Evolutionary conservation across 37 sponge, comb jelly and placozoan species (phyloP).

Genomic region (Amphimedon queenslandica): DNA sequence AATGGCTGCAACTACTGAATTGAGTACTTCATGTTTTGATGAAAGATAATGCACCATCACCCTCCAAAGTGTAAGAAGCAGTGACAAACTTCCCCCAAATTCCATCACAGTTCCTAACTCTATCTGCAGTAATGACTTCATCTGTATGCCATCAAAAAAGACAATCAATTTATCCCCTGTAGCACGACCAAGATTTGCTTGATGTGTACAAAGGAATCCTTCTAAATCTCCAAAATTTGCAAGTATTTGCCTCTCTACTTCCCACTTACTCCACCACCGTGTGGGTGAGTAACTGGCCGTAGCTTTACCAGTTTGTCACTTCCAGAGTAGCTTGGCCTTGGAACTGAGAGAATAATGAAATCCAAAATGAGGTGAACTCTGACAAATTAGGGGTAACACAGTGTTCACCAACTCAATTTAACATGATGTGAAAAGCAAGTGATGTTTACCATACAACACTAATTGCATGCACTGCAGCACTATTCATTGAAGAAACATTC

Average conservation of each 20-base stretch:
- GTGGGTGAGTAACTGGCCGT: slow-evolving; percentile 39
- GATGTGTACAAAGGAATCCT: background rate
- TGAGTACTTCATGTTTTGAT: too few species aligned
- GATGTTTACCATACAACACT: slow-evolving; percentile 31
- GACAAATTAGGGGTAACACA: slow-evolving; percentile 15
- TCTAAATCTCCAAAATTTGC: slow-evolving; percentile 35
- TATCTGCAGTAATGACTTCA: background rate
- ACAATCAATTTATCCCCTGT: background rate
- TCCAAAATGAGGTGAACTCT: slow-evolving; percentile 29
- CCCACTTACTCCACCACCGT: slow-evolving; percentile 61
- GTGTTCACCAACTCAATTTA: slow-evolving; percentile 41
- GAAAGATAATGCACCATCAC: background rate
- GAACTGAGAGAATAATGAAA: slow-evolving; percentile 38
- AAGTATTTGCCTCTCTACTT: slow-evolving; percentile 23
- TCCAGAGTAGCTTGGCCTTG: slow-evolving; percentile 38
- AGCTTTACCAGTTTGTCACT: slow-evolving; percentile 13
- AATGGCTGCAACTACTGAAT: too few species aligned
- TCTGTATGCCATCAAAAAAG: background rate
- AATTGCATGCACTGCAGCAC: slow-evolving; percentile 15
- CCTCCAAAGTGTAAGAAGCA: too few species aligned
- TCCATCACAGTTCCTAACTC: too few species aligned
- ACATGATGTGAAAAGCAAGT: slow-evolving; percentile 56
- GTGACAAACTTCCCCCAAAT: too few species aligned
- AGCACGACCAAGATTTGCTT: background rate
- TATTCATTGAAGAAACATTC: background rate